Percentiles rank a stretch among this genome's conserved stretches.
Evolutionary conservation across 1,140 invertebrate genomes (phyloP).

Genomic region (Apis cerana): DNA sequence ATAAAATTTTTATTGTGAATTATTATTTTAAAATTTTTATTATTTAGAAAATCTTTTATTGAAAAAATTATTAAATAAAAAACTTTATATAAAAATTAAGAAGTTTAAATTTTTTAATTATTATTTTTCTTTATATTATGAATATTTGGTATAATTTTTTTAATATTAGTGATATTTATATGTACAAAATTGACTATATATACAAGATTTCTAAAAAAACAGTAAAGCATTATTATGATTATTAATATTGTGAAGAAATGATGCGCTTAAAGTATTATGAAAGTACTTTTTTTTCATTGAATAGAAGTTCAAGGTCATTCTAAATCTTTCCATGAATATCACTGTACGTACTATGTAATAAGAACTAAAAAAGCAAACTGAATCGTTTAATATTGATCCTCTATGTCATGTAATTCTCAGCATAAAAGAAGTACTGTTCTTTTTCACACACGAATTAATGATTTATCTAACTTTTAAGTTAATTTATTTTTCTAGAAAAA

Average conservation of each 20-base stretch:
- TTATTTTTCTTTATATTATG: neutral
- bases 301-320: conserved; percentile 54
- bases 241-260: neutral
- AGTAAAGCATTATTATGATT: neutral
- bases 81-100: no score
- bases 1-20: neutral
- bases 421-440: neutral
- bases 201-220: neutral
- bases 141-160: neutral
- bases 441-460: conserved; percentile 16
- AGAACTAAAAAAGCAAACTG: conserved; percentile 43
- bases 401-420: neutral
- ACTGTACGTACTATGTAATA: conserved; percentile 21
- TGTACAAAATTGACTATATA: no score
- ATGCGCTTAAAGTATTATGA: neutral
- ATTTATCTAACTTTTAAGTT: neutral
- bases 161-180: neutral
- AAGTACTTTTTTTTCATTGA: conserved; percentile 56
- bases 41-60: neutral
- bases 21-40: neutral
- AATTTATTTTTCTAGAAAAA: neutral
- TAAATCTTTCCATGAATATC: conserved; percentile 54
- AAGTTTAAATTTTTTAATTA: neutral
- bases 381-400: conserved; percentile 41
- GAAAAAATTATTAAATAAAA: neutral